Percentiles rank a stretch among this genome's conserved stretches.
Evolutionary conservation across 2,113 vertebrate genomes (phyloP).

Genomic region (Aix galericulata): DNA sequence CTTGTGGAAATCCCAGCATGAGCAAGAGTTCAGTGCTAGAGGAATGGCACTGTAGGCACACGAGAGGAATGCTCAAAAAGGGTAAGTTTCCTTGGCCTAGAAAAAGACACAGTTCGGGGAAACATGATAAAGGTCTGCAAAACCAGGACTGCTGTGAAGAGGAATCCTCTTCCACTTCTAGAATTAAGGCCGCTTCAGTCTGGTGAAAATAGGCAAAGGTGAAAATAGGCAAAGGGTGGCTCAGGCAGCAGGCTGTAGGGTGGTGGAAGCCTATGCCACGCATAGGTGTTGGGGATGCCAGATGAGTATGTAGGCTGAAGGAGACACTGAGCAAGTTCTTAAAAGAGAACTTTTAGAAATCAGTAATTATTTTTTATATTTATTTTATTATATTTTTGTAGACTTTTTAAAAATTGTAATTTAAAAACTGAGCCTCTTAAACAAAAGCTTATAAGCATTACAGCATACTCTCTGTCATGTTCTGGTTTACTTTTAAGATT

Average conservation of each 20-base stretch:
- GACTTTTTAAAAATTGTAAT: not conserved
- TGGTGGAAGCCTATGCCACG: not conserved
- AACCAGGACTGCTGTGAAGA: not conserved
- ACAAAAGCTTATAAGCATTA: not conserved
- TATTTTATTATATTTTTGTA: not conserved
- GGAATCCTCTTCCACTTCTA: not conserved
- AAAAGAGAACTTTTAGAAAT: not conserved
- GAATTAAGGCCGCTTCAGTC: not conserved
- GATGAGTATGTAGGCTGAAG: not conserved
- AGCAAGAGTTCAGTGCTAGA: not conserved
- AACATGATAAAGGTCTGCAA: not conserved
- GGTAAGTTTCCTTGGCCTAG: not conserved
- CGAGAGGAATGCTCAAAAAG: not conserved
- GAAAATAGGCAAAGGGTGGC: not conserved
- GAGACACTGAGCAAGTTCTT: not conserved
- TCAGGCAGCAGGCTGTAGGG: not conserved
- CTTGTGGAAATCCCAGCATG: not conserved
- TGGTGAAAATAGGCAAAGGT: not conserved
- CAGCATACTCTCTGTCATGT: not conserved
- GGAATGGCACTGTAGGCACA: rapidly evolving
- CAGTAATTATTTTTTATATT: not conserved
- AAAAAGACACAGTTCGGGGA: not conserved
- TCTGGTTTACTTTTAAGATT: not conserved
- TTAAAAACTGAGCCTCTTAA: not conserved
- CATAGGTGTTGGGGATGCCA: not conserved